Base-by-base conservation (phyloP, 2,113 vertebrate genomes). In the Nanorana parkeri region DNA sequence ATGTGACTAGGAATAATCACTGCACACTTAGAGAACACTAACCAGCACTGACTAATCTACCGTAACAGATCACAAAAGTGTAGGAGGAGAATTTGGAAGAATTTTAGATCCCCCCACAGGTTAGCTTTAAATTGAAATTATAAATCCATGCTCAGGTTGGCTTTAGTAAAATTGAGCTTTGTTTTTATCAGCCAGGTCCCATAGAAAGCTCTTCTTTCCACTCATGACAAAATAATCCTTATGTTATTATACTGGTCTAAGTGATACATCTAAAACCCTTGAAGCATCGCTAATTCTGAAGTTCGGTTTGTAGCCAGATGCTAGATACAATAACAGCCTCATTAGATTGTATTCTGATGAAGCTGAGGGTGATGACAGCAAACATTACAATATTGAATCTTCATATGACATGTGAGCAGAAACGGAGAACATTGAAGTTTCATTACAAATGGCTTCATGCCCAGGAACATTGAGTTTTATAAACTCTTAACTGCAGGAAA, bases 401-500 rank as follows among this genome's bases (percentile, higher is more conserved):
- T 55, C 63, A 41, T 54, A 56, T 74, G 80, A 81, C 80, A 81
- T 81, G 51, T 32, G 71, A 83, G 71, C 23, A 67, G n/a, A 66
- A 76, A 83, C 67, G 76, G 26, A 68, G 71, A 24, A 47, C 61
- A 68, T 65, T 76, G 80, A 83, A 76, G 52, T 76, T 58, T 68
- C n/a, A 56, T 76, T 78, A 67, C 65, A 60, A 26, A 68, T 83
- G 80, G 80, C 80, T 41, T 17, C 5, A 1, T 60, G 80, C 80
- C 80, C 80, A 83, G 71, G 63, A 83, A 83, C 80, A 76, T 83
- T 83, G 71, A 68, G 63, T 75, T 83, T 83, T 83, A 76, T 76
- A 83, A 76, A 83, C 80, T 76, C 76, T 76, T 83, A 76, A 83
- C 71, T 76, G 71, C 80, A 83, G 80, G 80, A 83, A 83, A 83